Evolutionary conservation across 2,113 vertebrate species (phyloP).

Genomic region (Rhinoderma darwinii): DNA sequence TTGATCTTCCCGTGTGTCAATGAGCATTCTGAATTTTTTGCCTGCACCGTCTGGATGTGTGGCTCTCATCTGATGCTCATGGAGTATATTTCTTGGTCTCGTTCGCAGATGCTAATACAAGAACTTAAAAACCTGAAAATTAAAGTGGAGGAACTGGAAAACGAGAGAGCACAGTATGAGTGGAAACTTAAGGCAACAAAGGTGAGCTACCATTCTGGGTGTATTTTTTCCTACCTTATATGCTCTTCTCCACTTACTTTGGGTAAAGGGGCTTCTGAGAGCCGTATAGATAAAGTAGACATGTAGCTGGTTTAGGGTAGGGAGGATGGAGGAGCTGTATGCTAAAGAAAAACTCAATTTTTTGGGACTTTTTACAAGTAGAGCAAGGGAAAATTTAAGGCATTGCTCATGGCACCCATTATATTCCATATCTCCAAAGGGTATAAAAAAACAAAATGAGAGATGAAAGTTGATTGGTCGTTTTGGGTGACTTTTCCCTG

Average conservation of each 20-base stretch:
- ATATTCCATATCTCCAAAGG: neutral
- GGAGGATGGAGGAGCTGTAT: neutral
- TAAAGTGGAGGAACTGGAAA: constrained; percentile 92
- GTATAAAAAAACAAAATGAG: neutral
- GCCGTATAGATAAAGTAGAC: neutral
- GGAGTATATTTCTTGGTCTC: constrained; percentile 21
- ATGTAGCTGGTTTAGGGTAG: neutral
- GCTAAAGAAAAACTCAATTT: neutral
- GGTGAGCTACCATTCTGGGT: constrained; percentile 72
- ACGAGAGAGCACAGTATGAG: constrained; percentile 91
- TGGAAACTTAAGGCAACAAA: constrained; percentile 92
- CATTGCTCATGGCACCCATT: neutral
- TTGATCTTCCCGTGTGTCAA: neutral
- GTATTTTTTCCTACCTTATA: neutral
- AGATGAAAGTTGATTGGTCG: too few species aligned
- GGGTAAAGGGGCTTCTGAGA: too few species aligned
- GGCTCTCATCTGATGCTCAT: neutral
- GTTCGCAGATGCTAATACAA: constrained; percentile 81
- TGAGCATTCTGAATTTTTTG: neutral
- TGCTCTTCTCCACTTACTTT: too few species aligned
- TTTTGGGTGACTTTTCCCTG: too few species aligned
- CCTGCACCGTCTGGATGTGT: neutral
- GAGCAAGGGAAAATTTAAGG: neutral
- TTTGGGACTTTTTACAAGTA: neutral
- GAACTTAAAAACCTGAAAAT: constrained; percentile 89